phyloP scores from a whole-genome alignment of 2,797 vertebrate species.

The Protonibea diacanthus region DNA sequence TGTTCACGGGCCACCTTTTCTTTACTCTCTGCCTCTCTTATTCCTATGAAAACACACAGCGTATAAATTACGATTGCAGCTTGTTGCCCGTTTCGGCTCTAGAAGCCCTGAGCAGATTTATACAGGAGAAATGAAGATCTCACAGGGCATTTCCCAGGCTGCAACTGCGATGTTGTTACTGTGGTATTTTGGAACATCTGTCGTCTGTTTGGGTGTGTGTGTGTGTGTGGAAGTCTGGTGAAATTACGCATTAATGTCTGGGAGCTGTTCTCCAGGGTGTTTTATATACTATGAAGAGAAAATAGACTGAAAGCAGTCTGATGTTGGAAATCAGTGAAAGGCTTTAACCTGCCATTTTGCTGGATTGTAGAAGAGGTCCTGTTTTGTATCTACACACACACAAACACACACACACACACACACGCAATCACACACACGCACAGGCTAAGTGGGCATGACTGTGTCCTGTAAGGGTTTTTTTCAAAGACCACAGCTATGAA shows the following conservation, averaged over 20 bases:
- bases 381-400: conserved; percentile 20
- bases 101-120: conserved; percentile 60
- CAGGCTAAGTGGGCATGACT: conserved; percentile 15
- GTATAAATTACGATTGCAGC: conserved; percentile 30
- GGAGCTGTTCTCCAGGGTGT: conserved; percentile 60
- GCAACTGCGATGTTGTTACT: conserved; percentile 75
- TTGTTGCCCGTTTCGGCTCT: conserved; percentile 33
- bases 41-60: conserved; percentile 48
- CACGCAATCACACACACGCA: conserved; percentile 25
- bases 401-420: conserved; percentile 26
- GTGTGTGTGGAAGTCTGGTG: conserved; percentile 52
- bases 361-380: conserved; percentile 31
- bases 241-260: conserved; percentile 59
- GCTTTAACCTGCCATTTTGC: conserved; percentile 49
- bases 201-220: conserved; percentile 69
- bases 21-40: conserved; percentile 31
- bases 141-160: conserved; percentile 75
- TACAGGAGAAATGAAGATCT: conserved; percentile 61
- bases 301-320: conserved; percentile 46
- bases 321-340: conserved; percentile 64
- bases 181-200: conserved; percentile 85
- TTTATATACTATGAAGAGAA: conserved; percentile 65
- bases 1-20: conserved; percentile 41
- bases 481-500: conserved; percentile 30
- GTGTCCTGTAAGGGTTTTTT: conserved; percentile 5